Base-by-base conservation (phyloP, 2,797 vertebrate species). In the Falco berigora region DNA sequence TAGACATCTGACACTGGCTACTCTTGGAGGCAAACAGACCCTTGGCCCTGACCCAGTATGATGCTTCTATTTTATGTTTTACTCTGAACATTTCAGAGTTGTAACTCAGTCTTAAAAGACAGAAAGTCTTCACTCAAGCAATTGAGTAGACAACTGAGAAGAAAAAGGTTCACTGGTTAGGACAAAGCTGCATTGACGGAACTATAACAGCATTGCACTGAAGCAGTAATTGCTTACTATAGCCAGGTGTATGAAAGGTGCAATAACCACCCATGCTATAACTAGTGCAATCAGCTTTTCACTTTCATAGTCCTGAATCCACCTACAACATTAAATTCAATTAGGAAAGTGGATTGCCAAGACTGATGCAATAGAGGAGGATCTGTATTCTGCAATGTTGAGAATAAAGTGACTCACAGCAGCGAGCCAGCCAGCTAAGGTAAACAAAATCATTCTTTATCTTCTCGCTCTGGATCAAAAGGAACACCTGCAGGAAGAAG, bases 381-480 rank as follows among this genome's bases (percentile, higher is more conserved):
- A 94, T 82, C 91, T 62, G 34, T 83, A 34, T 94, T 71, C 98
- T 98, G 96, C 47, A 95, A 84, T 28, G 62, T 97, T 84, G 93
- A 92, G 66, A 94, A 68, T 67, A 88, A 95, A 92, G 74, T 94
- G 97, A 99, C 99, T 94, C 98, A 99, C 99, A 99, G 98, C 99
- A 99, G 90, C 99, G 99, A 85, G 99, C 98, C 96, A 99, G 98
- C 99, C 99, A 99, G 97, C 99, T 99, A 97, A 99, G 98, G 97
- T 99, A 99, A 95, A 99, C 97, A 95, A 99, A 99, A 97, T 99
- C 99, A 94, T 98, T 99, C 98, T 99, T 99, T 98, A 99, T 98
- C 98, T 99, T 99, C 97, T 99, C 99, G 96, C 97, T 99, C 96
- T 99, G 99, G 97, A 99, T 99, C 97, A 99, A 98, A 96, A 99